These are phyloP conservation scores for Mimas tiliae DNA, from an alignment of 2,888 invertebrate species.

Conservation along the genomic window DNA sequence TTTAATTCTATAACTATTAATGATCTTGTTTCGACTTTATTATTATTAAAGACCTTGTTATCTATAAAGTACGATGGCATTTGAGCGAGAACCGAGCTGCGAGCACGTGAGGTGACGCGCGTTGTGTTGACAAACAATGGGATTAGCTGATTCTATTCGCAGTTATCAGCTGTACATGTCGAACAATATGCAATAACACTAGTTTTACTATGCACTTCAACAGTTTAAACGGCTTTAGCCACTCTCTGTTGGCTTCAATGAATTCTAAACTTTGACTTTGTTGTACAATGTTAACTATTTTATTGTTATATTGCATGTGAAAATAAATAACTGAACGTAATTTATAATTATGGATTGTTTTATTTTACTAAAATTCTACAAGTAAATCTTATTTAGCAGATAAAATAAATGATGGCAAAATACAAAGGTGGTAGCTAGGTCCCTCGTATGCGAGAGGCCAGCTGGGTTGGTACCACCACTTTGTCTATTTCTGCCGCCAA, in stretches of 20 bases:
- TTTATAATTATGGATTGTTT: too few relatives aligned
- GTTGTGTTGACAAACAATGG: slow-evolving; percentile 61
- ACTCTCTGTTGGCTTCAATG: background rate
- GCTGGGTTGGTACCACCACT: too few relatives aligned
- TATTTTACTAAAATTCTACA: too few relatives aligned
- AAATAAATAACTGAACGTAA: too few relatives aligned
- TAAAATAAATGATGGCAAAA: too few relatives aligned
- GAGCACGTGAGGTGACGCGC: slow-evolving; percentile 71
- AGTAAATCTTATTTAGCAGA: too few relatives aligned
- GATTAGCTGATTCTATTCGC: slow-evolving; percentile 50
- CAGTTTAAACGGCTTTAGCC: background rate
- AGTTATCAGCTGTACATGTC: slow-evolving; percentile 41
- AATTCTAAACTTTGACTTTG: background rate
- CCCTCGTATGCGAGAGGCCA: too few relatives aligned
- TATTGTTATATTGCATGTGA: background rate
- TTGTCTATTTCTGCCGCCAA: too few relatives aligned
- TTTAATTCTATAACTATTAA: background rate
- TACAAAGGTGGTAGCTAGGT: too few relatives aligned
- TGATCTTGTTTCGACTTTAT: background rate
- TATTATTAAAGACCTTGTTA: background rate
- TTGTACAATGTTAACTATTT: background rate
- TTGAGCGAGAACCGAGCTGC: slow-evolving; percentile 33
- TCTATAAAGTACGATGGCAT: slow-evolving; percentile 2
- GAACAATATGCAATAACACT: slow-evolving; percentile 39
- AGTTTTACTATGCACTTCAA: slow-evolving; percentile 32